Conservation (phyloP, 64 coral and sea anemone genomes). For the Porites lutea region DNA sequence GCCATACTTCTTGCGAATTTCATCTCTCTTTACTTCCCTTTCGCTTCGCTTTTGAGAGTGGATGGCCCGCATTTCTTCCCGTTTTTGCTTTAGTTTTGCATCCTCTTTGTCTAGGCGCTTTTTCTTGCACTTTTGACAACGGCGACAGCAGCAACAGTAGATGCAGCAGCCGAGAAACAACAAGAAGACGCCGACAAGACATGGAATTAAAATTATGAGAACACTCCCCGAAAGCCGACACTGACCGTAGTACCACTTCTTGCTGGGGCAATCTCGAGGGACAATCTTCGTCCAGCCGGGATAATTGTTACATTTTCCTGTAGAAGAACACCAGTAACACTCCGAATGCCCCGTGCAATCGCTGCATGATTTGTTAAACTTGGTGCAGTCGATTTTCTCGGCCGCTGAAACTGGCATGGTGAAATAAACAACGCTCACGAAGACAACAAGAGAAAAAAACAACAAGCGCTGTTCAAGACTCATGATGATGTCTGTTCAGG, state of each 20-base stretch:
- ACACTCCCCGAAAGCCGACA: slow-evolving; percentile 72
- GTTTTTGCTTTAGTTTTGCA: slow-evolving; percentile 85
- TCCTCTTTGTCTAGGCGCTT: slow-evolving; percentile 94
- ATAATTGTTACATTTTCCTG: slow-evolving; percentile 54
- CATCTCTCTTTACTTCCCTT: slow-evolving; percentile 55
- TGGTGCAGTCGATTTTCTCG: slow-evolving; percentile 54
- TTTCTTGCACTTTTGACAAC: slow-evolving; percentile 72
- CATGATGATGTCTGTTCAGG: too few relatives aligned
- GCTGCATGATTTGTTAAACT: slow-evolving; percentile 74
- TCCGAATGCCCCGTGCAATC: slow-evolving; percentile 63
- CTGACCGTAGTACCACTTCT: slow-evolving; percentile 84
- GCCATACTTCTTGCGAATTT: slow-evolving; percentile 93
- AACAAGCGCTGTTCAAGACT: too few relatives aligned
- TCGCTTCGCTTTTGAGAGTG: too few relatives aligned
- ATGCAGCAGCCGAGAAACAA: slow-evolving; percentile 84
- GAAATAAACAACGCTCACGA: slow-evolving; percentile 27
- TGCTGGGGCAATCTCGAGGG: slow-evolving; percentile 84
- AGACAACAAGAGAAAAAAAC: too few relatives aligned
- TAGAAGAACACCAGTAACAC: slow-evolving; percentile 83
- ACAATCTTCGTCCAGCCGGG: slow-evolving; percentile 93
- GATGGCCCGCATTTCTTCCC: slow-evolving; percentile 70
- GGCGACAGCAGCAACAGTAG: slow-evolving; percentile 92
- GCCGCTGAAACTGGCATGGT: slow-evolving; percentile 71
- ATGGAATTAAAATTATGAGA: slow-evolving; percentile 82
- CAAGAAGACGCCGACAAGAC: slow-evolving; percentile 59